These are phyloP conservation scores for Campoletis raptor DNA, from an alignment of 2,888 invertebrate genomes.

Conservation along the genomic window DNA sequence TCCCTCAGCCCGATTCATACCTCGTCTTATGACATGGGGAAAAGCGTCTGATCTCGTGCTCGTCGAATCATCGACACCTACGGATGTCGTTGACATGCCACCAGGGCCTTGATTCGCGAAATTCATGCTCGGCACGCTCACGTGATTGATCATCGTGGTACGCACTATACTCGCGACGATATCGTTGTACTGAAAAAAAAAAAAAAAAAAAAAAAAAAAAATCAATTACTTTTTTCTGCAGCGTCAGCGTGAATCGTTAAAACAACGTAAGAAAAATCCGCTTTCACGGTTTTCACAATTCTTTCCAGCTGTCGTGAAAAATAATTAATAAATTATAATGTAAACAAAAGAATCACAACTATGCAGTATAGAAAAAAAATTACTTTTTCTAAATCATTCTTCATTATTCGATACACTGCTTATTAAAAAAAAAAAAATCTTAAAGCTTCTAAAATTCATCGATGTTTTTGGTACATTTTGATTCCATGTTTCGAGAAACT, in stretches of 20 bases:
- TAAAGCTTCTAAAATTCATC: too few species aligned
- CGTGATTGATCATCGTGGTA: constrained; percentile 81
- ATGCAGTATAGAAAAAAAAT: too few species aligned
- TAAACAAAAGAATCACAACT: neutral
- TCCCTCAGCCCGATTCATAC: constrained; percentile 85
- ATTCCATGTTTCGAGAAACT: too few species aligned
- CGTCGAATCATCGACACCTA: constrained; percentile 69
- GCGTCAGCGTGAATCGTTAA: neutral
- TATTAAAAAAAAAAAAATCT: too few species aligned
- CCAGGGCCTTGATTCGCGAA: constrained; percentile 71
- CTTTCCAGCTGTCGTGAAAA: neutral
- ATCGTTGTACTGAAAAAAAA: constrained; percentile 83
- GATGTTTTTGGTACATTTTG: too few species aligned
- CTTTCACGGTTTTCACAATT: neutral
- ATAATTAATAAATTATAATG: neutral
- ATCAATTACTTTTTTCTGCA: neutral
- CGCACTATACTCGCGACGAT: constrained; percentile 82
- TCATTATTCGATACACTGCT: too few species aligned
- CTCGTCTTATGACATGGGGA: constrained; percentile 75
- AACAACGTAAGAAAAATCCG: neutral
- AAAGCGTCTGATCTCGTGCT: constrained; percentile 71
- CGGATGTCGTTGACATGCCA: constrained; percentile 70
- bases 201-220: constrained; percentile 69
- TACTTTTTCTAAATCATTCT: too few species aligned
- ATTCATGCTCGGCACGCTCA: constrained; percentile 73